Evolutionary conservation across 2,888 invertebrate species (phyloP), one percentile per base, ranked within the genome.

Genomic region (Arge pagana): DNA sequence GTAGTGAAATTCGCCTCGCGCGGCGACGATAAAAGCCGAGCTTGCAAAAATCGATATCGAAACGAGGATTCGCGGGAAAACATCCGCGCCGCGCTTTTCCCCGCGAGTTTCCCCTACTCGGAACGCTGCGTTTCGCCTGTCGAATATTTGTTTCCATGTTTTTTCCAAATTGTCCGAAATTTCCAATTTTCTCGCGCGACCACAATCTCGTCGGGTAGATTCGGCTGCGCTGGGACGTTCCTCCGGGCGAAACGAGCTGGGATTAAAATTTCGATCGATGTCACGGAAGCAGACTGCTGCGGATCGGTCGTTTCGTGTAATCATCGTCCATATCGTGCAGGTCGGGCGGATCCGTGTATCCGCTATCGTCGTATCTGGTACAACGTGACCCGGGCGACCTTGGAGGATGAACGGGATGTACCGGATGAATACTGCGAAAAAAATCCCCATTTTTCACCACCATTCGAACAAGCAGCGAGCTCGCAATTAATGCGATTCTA

Each of bases 361-460:
- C 87, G 16, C 86, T 86, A 77, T 88, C 87, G 63, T 88, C 87
- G 74, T 87, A 87, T 80, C 85, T 71, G 73, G 86, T 77, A 65
- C 86, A 82, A 64, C 86, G 78, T 75, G 76, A 67, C 54, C 76
- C 54, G 73, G 81, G 50, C 73, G 82, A 70, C 59, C 70, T 53
- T 74, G 82, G 63, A 76, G 82, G 37, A 80, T 83, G 55, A 78
- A 75, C 3, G 77, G 81, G 35, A 79, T 76, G 54, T 76, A 81
- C 5, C 76, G 75, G 67, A 79, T 75, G 58, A 78, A 74, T 43
- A 77, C 73, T 45, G 79, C 75, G 64, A 79, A 80, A 1, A 37
- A 56, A 50, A 13, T 8, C 4, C 2, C 28, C 28, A 26, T 3
- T 15, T 19, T 13, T 31, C 28, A 3, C 8, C 3, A 10, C 4